These are phyloP conservation scores for Punctoribates punctum DNA, from an alignment of 2,888 invertebrate species.

Conservation along the genomic window DNA sequence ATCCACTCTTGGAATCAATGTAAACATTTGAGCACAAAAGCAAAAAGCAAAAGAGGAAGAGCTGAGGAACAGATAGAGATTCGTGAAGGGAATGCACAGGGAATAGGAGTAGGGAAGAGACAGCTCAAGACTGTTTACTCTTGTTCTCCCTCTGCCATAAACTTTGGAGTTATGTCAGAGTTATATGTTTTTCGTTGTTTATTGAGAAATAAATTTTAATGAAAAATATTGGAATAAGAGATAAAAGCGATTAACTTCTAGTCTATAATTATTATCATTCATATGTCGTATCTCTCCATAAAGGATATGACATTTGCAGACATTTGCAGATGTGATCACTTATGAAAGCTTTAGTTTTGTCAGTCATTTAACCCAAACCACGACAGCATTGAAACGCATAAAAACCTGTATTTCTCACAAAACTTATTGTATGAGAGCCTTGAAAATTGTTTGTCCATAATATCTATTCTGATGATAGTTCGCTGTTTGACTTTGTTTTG, in stretches of 20 bases:
- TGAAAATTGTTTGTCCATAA: background rate
- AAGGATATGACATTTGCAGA: slow-evolving; percentile 17
- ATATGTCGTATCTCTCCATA: background rate
- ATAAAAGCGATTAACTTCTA: slow-evolving; percentile 1
- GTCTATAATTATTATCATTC: background rate
- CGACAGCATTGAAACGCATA: background rate
- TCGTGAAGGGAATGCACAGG: background rate
- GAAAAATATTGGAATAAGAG: slow-evolving; percentile 12
- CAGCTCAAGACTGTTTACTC: background rate
- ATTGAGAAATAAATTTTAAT: slow-evolving; percentile 2
- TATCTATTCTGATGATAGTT: background rate
- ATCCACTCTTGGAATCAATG: slow-evolving; percentile 6
- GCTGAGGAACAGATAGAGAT: background rate
- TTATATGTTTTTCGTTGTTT: background rate
- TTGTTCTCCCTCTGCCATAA: background rate
- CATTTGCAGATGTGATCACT: slow-evolving; percentile 25
- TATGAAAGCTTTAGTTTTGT: background rate
- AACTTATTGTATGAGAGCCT: background rate
- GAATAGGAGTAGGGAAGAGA: background rate
- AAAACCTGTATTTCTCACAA: background rate
- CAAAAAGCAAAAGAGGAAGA: background rate
- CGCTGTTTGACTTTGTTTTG: too few species aligned
- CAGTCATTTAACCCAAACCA: background rate
- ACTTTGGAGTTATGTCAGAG: background rate
- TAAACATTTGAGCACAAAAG: slow-evolving; percentile 7